A percentile compares a stretch with the other conserved stretches of the same genome.
phyloP scores from a whole-genome alignment of 1,140 invertebrate species.

The Drosophila oshimai region DNA sequence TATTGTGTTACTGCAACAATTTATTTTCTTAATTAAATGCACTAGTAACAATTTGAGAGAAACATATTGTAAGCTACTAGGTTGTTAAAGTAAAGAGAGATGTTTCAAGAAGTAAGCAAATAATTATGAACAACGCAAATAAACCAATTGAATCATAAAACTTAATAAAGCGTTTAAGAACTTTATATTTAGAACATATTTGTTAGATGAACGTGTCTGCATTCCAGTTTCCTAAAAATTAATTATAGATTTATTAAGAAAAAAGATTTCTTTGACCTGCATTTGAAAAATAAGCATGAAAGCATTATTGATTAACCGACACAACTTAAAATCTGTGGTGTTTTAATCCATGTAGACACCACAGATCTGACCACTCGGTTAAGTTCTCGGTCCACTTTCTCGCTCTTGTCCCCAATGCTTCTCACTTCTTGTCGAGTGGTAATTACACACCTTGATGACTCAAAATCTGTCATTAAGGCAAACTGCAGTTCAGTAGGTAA shows the following conservation, averaged over 20 bases:
- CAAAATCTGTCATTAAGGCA: conserved; percentile 30
- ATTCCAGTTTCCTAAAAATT: neutral
- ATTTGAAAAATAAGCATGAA: neutral
- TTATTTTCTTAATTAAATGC: too few species aligned
- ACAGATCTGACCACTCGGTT: neutral
- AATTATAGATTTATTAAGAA: neutral
- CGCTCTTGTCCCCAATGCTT: conserved; percentile 8
- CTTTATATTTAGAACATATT: neutral
- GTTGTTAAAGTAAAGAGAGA: too few species aligned
- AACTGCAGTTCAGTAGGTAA: conserved; percentile 35
- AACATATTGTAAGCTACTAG: too few species aligned
- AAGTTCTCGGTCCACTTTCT: conserved; percentile 19
- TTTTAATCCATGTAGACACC: neutral
- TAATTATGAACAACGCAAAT: too few species aligned
- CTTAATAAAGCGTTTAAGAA: neutral
- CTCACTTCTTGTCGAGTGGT: neutral
- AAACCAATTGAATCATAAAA: neutral
- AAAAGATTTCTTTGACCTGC: neutral
- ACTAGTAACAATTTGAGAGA: too few species aligned
- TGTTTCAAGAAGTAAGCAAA: too few species aligned
- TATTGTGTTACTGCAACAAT: too few species aligned
- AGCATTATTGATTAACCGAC: neutral
- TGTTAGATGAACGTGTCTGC: neutral
- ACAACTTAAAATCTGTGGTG: neutral
- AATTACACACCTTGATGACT: conserved; percentile 33